These are phyloP conservation scores for Harpalus rubripes DNA, from an alignment of 2,888 invertebrate genomes.

Conservation along the genomic window DNA sequence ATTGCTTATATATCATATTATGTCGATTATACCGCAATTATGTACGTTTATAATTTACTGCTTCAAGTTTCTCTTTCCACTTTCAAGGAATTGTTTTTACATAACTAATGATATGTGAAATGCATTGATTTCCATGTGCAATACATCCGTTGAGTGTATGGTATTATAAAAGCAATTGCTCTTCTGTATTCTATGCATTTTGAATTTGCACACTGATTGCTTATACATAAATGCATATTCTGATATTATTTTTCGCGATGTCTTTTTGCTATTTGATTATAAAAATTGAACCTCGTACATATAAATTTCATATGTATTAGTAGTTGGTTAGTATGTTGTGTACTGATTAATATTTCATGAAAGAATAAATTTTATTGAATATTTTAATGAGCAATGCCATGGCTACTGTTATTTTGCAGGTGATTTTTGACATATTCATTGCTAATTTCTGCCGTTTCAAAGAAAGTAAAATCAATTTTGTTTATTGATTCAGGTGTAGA, in stretches of 20 bases:
- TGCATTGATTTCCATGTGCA: background rate
- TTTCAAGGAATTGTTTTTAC: constrained; percentile 23
- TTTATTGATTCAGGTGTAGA: no score
- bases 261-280: background rate
- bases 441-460: no score
- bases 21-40: background rate
- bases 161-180: background rate
- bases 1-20: background rate
- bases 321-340: background rate
- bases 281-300: background rate
- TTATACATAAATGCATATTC: constrained; percentile 28
- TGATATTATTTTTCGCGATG: constrained; percentile 26
- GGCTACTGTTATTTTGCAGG: no score
- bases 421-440: no score
- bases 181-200: constrained; percentile 26
- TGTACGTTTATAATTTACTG: background rate
- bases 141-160: background rate
- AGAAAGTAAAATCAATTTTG: no score
- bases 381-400: no score
- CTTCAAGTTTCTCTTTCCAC: background rate
- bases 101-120: constrained; percentile 23
- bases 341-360: no score
- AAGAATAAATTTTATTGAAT: no score
- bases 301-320: background rate
- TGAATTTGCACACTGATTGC: constrained; percentile 19